Conservation (phyloP, 2,113 vertebrate species). For the Rhinoderma darwinii region DNA sequence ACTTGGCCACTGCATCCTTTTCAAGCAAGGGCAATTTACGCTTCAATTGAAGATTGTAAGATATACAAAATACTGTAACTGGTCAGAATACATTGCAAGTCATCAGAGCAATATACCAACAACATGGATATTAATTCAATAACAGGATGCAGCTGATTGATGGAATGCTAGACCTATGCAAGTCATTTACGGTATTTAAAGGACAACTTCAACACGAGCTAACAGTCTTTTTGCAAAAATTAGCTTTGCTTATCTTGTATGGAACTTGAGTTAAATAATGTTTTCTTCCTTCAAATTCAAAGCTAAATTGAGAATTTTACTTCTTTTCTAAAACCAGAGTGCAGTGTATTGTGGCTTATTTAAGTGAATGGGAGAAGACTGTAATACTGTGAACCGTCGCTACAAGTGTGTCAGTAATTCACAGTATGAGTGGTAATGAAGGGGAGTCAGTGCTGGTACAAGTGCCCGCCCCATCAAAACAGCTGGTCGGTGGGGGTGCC, state of each 20-base stretch:
- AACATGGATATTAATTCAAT: background rate
- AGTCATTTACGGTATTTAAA: background rate
- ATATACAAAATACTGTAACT: conserved; percentile 50
- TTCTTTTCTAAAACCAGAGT: too few relatives aligned
- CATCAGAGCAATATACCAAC: conserved; percentile 16
- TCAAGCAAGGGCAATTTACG: conserved; percentile 40
- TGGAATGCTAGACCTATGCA: background rate
- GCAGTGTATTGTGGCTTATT: too few relatives aligned
- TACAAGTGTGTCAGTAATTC: too few relatives aligned
- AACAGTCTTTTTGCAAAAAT: too few relatives aligned
- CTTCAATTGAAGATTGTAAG: conserved; percentile 35
- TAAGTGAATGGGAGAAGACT: too few relatives aligned
- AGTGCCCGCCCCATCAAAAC: too few relatives aligned
- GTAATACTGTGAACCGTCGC: too few relatives aligned
- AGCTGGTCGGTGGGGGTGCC: too few relatives aligned
- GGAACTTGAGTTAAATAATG: background rate
- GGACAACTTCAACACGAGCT: background rate
- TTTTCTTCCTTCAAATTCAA: background rate
- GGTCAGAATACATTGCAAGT: conserved; percentile 3
- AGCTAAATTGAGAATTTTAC: too few relatives aligned
- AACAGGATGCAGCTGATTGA: background rate
- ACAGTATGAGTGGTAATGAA: too few relatives aligned
- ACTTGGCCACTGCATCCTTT: conserved; percentile 41
- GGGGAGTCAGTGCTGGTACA: too few relatives aligned
- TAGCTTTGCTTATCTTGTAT: background rate